Evolutionary conservation across 2,113 vertebrate genomes (phyloP).

Genomic region (Oceanites oceanicus): DNA sequence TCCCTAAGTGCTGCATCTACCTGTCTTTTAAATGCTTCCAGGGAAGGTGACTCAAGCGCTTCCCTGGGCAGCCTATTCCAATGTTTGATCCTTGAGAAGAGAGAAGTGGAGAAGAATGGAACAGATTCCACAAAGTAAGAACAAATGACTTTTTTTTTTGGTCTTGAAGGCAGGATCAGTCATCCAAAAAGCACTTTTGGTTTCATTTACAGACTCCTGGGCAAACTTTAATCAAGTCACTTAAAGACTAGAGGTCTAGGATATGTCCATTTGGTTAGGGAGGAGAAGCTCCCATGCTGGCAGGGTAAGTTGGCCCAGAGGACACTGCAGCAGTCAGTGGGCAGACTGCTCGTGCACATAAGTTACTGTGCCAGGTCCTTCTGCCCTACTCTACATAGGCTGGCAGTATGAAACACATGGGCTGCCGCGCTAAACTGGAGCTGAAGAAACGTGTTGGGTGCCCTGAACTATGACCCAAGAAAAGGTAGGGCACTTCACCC

Average conservation of each 20-base stretch:
- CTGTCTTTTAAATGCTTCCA: too few species aligned
- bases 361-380: background rate
- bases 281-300: background rate
- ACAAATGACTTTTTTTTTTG: background rate
- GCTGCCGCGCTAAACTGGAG: background rate
- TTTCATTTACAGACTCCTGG: background rate
- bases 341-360: background rate
- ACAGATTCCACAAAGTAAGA: background rate
- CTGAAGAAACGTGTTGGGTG: background rate
- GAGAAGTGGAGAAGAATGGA: background rate
- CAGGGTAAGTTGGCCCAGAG: background rate
- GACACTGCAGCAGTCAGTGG: background rate
- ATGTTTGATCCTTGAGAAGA: background rate
- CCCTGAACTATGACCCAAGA: background rate
- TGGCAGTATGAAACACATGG: background rate
- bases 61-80: too few species aligned
- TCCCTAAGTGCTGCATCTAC: too few species aligned
- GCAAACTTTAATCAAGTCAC: background rate
- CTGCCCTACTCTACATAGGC: accelerated
- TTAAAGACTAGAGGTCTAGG: background rate
- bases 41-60: too few species aligned
- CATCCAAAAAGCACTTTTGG: background rate
- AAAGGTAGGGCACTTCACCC: background rate
- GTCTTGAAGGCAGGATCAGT: background rate
- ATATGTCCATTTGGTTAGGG: background rate